Evolutionary conservation across 2,113 vertebrate genomes (phyloP).

Genomic region (Anhinga anhinga): DNA sequence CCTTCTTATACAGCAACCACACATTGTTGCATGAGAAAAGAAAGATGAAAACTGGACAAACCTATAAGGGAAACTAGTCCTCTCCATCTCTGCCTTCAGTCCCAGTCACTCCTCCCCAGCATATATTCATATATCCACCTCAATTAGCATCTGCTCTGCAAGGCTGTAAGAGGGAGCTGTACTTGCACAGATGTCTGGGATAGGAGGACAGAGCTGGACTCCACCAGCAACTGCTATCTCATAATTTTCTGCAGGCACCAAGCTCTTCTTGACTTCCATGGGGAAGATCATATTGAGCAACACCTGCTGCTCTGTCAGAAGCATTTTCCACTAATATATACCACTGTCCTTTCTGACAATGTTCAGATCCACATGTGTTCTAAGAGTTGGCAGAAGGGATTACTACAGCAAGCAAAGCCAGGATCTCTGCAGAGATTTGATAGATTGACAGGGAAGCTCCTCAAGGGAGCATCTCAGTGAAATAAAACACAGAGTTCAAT

Average conservation of each 20-base stretch:
- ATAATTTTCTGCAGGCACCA: not conserved
- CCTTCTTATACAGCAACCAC: not conserved
- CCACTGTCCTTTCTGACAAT: slow-evolving; percentile 16
- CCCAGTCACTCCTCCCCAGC: not conserved
- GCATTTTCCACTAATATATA: not conserved
- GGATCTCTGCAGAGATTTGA: not conserved
- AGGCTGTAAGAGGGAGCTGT: not conserved
- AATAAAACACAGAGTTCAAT: not conserved
- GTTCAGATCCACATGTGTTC: not conserved
- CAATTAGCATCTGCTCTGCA: not conserved
- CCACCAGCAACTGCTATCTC: not conserved
- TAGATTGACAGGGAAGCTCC: not conserved
- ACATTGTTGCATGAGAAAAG: not conserved
- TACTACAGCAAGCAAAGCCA: not conserved
- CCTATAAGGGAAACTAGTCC: not conserved
- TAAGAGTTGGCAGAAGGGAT: not conserved
- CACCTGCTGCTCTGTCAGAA: slow-evolving; percentile 51
- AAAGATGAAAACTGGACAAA: not conserved
- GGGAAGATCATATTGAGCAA: not conserved
- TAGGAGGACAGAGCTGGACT: not conserved
- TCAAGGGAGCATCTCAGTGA: not conserved
- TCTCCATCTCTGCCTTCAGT: not conserved
- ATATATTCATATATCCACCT: not conserved
- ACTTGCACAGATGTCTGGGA: not conserved
- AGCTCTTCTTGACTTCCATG: not conserved